These are phyloP conservation scores for Drosophila elegans DNA, from an alignment of 1,140 invertebrate species.

Conservation along the genomic window DNA sequence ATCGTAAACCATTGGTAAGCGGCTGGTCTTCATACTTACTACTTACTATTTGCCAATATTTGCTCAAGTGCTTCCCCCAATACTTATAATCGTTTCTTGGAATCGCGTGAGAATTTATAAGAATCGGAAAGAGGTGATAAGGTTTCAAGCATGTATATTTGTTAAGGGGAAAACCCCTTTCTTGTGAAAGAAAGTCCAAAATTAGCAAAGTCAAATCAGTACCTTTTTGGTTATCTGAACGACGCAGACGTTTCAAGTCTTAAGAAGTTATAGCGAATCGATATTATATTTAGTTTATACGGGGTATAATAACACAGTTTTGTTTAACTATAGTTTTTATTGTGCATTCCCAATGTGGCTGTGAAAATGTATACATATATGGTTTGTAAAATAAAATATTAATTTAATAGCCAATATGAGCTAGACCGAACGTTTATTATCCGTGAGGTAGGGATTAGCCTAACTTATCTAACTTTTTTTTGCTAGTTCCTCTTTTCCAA, in stretches of 20 bases:
- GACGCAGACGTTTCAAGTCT: no score
- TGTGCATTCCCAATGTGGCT: no score
- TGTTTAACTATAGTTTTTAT: no score
- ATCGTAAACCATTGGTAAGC: slow-evolving; percentile 63
- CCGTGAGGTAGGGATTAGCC: not conserved
- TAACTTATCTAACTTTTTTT: slow-evolving; percentile 15
- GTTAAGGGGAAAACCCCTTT: not conserved
- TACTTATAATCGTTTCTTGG: slow-evolving; percentile 10
- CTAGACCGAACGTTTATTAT: not conserved
- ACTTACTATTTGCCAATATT: not conserved
- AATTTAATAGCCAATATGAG: no score
- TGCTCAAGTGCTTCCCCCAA: slow-evolving; percentile 27
- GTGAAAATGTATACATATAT: no score
- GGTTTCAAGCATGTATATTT: not conserved
- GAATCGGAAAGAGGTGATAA: slow-evolving; percentile 18
- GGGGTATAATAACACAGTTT: not conserved
- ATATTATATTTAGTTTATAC: not conserved
- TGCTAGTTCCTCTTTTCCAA: not conserved
- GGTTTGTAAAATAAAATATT: no score
- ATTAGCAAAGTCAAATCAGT: not conserved
- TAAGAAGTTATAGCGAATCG: no score
- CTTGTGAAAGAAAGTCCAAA: not conserved
- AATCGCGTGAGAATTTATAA: slow-evolving; percentile 11
- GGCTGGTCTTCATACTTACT: not conserved
- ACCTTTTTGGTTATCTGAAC: not conserved